Evolutionary conservation across 23 tunicate genomes (phyloP).

Genomic region (Ascidia mentula): DNA sequence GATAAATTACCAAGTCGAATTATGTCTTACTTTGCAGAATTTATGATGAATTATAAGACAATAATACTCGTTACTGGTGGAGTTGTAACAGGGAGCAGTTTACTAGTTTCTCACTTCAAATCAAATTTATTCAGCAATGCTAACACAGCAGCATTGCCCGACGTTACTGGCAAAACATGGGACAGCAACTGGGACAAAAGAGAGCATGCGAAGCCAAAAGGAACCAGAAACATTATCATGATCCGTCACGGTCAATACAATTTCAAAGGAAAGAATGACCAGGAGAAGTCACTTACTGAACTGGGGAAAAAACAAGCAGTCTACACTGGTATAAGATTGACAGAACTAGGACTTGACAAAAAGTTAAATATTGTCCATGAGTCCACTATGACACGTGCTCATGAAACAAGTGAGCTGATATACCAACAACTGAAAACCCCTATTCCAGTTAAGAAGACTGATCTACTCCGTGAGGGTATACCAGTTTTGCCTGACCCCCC

Average conservation of each 20-base stretch:
- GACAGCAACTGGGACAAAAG: conserved; percentile 76
- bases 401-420: conserved; percentile 51
- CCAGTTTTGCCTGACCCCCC: conserved; percentile 66
- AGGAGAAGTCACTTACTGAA: conserved; percentile 43
- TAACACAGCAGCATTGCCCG: neutral
- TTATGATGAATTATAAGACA: neutral
- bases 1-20: too few relatives aligned
- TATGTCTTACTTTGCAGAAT: too few relatives aligned
- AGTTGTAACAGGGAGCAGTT: neutral
- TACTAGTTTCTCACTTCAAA: neutral
- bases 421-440: conserved; percentile 13
- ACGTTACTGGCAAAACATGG: conserved; percentile 18
- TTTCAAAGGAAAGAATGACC: conserved; percentile 40
- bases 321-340: conserved; percentile 49
- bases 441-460: conserved; percentile 12
- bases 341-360: conserved; percentile 36
- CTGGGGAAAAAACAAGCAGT: conserved; percentile 70
- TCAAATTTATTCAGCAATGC: neutral
- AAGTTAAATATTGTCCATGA: conserved; percentile 32
- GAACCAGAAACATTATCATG: conserved; percentile 51
- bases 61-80: neutral
- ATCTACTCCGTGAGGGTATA: conserved; percentile 65
- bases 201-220: conserved; percentile 37
- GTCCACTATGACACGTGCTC: conserved; percentile 75
- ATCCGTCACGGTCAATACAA: conserved; percentile 81